Evolutionary conservation across 2,888 invertebrate species (phyloP), one percentile per base, ranked within the genome.

Genomic region (Melanotus villosus): DNA sequence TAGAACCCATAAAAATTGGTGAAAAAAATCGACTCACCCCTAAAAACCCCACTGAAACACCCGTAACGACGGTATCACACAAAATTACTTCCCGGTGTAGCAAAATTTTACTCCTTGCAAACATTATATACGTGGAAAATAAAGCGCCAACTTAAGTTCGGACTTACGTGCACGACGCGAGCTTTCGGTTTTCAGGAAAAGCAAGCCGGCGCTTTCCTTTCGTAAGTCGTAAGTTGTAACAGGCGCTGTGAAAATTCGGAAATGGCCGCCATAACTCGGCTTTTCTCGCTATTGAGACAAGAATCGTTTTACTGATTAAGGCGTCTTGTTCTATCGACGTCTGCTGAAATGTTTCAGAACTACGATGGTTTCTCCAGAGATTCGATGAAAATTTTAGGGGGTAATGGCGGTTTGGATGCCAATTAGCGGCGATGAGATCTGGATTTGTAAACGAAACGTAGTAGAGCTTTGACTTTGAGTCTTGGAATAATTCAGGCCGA

Each of bases 71-170:
- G 43, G 16, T 58, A 56, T 38, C 50, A 19, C 69, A 59, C 60
- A 56, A 59, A 59, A 50, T 54, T 62, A 57, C 52, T 50, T 66
- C 38, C 47, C 59, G 60, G 34, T 65, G 45, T 69, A 65, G 45
- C 69, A 65, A 69, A 69, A 69, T 65, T 69, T 47, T 47, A 60
- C 41, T 54, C 58, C 43, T 56, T n/a, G 50, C 60, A 32, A 58
- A 60, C 69, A 65, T 69, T 69, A 65, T 69, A 69, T 69, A 69
- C 65, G 68, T 54, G 21, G 56, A 52, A 59, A 45, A 38, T 21
- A 12, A 19, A 6, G 7, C 21, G 16, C 5, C 23, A 7, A n/a
- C 19, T 4, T 38, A 38, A 38, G 38, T 32, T 6, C 1, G 1
- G 66, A 60, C 66, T 18, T 66, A 66, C 66, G 66, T 34, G 21